phyloP scores from a whole-genome alignment of 2,113 vertebrate species.

The Scalopus aquaticus region DNA sequence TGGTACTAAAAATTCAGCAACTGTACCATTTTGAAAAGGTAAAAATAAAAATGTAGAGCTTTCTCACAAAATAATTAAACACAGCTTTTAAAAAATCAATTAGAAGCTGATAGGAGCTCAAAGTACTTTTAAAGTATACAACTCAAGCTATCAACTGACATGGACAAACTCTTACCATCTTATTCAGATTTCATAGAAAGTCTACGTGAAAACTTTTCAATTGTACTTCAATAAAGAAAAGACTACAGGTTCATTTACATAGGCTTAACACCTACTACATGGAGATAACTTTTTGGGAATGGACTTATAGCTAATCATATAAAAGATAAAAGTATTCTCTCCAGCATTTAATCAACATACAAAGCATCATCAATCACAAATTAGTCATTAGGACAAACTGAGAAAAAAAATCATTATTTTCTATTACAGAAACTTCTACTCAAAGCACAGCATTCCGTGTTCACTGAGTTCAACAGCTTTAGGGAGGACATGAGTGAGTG shows the following conservation, averaged over 20 bases:
- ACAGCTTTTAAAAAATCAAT: neutral
- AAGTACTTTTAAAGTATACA: neutral
- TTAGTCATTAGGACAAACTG: neutral
- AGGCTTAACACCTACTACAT: neutral
- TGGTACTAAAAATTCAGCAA: neutral
- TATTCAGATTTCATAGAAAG: constrained; percentile 23
- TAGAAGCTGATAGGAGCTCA: neutral
- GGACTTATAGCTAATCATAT: neutral
- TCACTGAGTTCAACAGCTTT: constrained; percentile 28
- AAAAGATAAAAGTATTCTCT: neutral
- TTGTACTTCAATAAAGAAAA: constrained; percentile 51
- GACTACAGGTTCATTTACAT: constrained; percentile 26
- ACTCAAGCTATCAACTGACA: neutral
- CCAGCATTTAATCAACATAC: neutral
- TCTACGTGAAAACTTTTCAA: constrained; percentile 35
- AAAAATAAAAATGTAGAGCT: constrained; percentile 7
- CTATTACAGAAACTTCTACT: constrained; percentile 15
- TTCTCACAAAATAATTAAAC: constrained; percentile 20
- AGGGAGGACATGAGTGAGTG: neutral
- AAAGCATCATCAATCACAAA: neutral
- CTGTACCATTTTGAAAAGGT: neutral
- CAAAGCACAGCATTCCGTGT: neutral
- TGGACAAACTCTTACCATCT: neutral
- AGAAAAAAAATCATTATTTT: neutral
- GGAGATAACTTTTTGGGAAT: constrained; percentile 7